Conservation (phyloP, 1,140 invertebrate genomes). For the Bombus turneri region DNA sequence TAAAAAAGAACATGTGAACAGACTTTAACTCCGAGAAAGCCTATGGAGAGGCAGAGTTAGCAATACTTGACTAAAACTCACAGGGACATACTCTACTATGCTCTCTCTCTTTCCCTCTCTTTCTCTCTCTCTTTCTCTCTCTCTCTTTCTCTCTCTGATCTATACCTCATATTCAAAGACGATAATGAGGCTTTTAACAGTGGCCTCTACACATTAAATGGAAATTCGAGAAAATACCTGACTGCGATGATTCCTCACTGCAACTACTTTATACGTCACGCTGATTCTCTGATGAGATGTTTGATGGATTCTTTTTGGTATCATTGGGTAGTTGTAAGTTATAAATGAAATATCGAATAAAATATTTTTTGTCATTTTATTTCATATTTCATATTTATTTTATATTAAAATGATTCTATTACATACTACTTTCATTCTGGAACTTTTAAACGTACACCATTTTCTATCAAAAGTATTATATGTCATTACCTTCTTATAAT, state of each 20-base stretch:
- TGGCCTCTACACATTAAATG: conserved; percentile 48
- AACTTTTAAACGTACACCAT: neutral
- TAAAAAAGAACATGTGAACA: neutral
- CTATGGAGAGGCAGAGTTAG: conserved; percentile 12
- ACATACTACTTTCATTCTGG: neutral
- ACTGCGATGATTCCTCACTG: no score
- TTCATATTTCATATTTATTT: no score
- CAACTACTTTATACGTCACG: neutral
- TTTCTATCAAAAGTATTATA: neutral
- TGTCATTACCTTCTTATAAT: neutral
- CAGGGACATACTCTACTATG: conserved; percentile 50
- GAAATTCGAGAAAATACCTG: conserved; percentile 50
- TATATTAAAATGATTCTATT: neutral
- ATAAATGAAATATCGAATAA: neutral
- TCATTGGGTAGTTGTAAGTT: neutral
- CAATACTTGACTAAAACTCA: conserved; percentile 34
- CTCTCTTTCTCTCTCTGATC: conserved; percentile 7
- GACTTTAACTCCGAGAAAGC: conserved; percentile 45
- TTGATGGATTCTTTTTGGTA: conserved; percentile 9
- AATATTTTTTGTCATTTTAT: no score
- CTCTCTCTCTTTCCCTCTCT: neutral
- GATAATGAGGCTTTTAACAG: conserved; percentile 61
- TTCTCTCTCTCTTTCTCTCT: neutral
- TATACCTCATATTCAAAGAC: conserved; percentile 55
- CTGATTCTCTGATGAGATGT: neutral